Base-by-base conservation (phyloP, 2,888 invertebrate species). In the Atethmia centrago region DNA sequence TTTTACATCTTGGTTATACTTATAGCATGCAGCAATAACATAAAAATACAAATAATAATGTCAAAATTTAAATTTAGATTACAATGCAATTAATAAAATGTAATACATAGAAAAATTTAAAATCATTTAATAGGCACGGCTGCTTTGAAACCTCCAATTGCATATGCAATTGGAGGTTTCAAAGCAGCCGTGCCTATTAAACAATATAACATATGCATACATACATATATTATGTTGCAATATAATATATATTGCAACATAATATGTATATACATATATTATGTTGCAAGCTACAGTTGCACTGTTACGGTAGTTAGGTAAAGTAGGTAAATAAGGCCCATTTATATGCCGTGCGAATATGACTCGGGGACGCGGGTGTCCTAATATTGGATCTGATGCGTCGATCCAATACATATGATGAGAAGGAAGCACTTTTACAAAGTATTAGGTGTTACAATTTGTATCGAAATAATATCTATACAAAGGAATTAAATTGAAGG, bases 381-480 rank as follows among this genome's bases (percentile, higher is more conserved):
- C 59, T 61, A 45, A 77, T 69, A 77, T 82, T 77, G 64, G 45
- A 63, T 59, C n/a, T 51, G 51, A 63, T 64, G 28, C 47, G 51
- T 55, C 56, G n/a, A 58, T 42, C 65, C 51, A 58, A 63, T 58
- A 63, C 19, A 63, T 31, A 25, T 45, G 42, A 45, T 19, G 19
- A 53, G 25, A 4, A 3, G 28, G 36, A 12, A 21, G 12, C 64
- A 45, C 12, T 59, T 21, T 19, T n/a, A n/a, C 12, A 45, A 64
- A 66, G 12, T 28, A 28, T 0, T 19, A 5, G 0, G 19, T 36
- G 68, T 25, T 31, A 16, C 19, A 8, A 0, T 28, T n/a, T 45
- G 21, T 28, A 36, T 36, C 36, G 7, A 5, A 36, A 36, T 36
- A 36, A 36, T 36, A 36, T 36, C 7, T 36, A 36, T 36, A 36